Base-by-base conservation (phyloP, 2,888 invertebrate genomes). In the Phyllotreta cruciferae region DNA sequence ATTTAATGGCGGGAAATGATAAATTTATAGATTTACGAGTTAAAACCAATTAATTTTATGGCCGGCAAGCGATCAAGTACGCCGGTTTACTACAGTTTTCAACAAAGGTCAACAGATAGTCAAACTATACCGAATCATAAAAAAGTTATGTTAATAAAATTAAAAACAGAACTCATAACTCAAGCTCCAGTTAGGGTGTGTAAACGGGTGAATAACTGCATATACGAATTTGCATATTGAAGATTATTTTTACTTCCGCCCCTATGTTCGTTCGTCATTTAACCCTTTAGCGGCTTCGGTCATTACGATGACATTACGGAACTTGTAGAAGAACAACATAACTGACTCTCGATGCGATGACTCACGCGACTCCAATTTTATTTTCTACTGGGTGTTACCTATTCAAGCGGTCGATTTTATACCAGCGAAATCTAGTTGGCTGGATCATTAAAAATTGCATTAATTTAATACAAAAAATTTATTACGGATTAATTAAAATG, bases 201-300 rank as follows among this genome's bases (percentile, higher is more conserved):
- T 78, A 79, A 79, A 78, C 78, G 79, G 76, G 77, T 78, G 78
- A 79, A 78, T 78, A 79, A 80, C 78, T 77, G 76, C 75, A 73
- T 74, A 75, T 44, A 47, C 72, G 76, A 75, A 80, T 80, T 79
- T 80, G 79, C 80, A 80, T 79, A 79, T 78, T 75, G 78, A 76
- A 79, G 78, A 76, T 78, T 78, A 79, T 79, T 78, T 76, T 76
- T 75, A 77, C 78, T 79, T 79, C 79, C 78, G 79, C 80, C 80
- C 80, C 79, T 79, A 80, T 80, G 77, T 71, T 76, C 24, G 75
- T 79, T 76, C 75, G 78, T 78, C 77, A 77, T 77, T 73, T 78
- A 79, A 80, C 79, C 79, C 79, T 79, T 79, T 78, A 74, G 72
- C 66, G 61, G 54, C 57, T 56, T 60, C 57, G 57, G 75, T 78